A percentile compares a stretch with the other conserved stretches of the same genome.
Evolutionary conservation across 2,113 vertebrate species (phyloP).

Genomic region (Genyomyrus donnyi): DNA sequence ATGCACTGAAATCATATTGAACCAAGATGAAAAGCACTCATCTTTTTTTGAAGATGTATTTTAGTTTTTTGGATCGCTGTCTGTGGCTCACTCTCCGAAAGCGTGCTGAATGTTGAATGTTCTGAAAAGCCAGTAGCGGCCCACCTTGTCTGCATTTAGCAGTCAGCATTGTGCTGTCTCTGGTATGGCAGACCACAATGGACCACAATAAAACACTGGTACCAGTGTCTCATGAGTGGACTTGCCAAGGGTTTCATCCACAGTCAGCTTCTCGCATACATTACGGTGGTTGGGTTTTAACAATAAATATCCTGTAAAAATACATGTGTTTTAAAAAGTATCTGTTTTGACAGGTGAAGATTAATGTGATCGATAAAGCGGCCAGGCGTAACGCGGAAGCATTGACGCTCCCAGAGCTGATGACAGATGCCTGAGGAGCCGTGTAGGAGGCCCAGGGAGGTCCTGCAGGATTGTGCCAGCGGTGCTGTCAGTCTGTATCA

Average conservation of each 20-base stretch:
- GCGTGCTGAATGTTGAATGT: background rate
- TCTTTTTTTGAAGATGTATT: background rate
- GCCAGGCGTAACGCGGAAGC: background rate
- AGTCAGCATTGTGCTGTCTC: background rate
- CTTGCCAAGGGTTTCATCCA: background rate
- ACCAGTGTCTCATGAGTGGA: background rate
- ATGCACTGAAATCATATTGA: background rate
- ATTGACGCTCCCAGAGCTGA: background rate
- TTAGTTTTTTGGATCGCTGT: background rate
- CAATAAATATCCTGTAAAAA: background rate
- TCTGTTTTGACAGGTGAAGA: background rate
- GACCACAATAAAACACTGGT: background rate
- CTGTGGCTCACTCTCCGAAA: background rate
- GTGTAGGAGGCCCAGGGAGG: background rate
- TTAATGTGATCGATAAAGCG: background rate
- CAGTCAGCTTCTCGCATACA: background rate
- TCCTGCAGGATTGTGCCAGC: background rate
- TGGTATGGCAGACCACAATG: background rate
- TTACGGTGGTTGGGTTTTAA: background rate
- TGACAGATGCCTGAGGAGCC: background rate
- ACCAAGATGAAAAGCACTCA: background rate
- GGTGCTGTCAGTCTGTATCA: background rate
- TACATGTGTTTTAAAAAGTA: background rate
- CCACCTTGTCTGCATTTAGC: background rate
- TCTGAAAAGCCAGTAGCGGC: background rate